Evolutionary conservation across 2,113 vertebrate genomes (phyloP), one percentile per base, ranked within the genome.

Genomic region (Alligator sinensis): DNA sequence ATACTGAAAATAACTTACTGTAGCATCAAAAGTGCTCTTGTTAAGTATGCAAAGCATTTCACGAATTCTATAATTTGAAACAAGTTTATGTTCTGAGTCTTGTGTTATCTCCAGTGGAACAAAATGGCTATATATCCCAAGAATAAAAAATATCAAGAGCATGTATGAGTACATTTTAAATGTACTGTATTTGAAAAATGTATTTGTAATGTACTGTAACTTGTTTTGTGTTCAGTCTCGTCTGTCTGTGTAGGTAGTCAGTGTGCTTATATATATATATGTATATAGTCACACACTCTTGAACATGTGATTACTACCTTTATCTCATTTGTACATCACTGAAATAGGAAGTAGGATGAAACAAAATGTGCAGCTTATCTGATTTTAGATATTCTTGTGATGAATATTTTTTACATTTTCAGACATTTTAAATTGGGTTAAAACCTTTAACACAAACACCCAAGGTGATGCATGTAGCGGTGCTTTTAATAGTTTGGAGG

Each of bases 311-410:
- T 93, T 25, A 0, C 24, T 27, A 78, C 95, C 96, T 38, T 97
- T 96, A 96, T 97, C 96, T 62, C 21, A 2, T 55, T 89, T 84
- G 72, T 57, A 70, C 59, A 93, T 95, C 95, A 21, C 57, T 79
- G 47, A 84, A 89, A 66, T 77, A 84, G 5, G 54, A 83, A 78
- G 87, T 55, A 38, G 22, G 22, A 4, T 2, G 77, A 83, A 30
- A 25, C 10, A 3, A 1, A 88, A 90, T 82, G 59, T 79, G 64
- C 30, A 54, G 21, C 8, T 0, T 84, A 89, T 95, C 94, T 92
- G 80, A 76, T 87, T 15, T 38, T 57, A 91, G 62, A 87, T 64
- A 30, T 5, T 4, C 72, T 8, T 60, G 4, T 55, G 58, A 24
- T 86, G 63, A 59, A n/a, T 24, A 58, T 68, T 83, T n/a, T 22